A percentile compares a stretch with the other conserved stretches of the same genome.
Evolutionary conservation across 2,113 vertebrate genomes (phyloP).

Genomic region (Hemiscyllium ocellatum): DNA sequence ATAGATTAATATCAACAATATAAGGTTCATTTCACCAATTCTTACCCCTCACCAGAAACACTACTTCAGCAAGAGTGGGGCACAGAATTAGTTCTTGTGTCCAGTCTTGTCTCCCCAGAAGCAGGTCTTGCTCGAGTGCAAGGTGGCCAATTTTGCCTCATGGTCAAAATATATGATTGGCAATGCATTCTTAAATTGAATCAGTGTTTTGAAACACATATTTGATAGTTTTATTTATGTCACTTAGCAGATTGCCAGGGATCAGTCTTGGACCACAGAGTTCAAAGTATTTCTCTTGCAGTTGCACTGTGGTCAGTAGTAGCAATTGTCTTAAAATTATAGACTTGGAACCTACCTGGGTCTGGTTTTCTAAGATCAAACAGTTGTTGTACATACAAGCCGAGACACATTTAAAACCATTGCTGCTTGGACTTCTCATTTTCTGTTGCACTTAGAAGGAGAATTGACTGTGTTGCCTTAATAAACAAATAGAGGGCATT

Average conservation of each 20-base stretch:
- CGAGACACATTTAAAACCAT: not conserved
- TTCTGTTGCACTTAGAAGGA: not conserved
- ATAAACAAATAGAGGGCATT: not conserved
- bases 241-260: not conserved
- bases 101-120: not conserved
- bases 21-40: not conserved
- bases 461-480: not conserved
- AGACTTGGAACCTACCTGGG: not conserved
- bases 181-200: not conserved
- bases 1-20: not conserved
- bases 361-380: not conserved
- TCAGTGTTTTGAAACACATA: not conserved
- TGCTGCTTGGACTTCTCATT: not conserved
- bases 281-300: not conserved
- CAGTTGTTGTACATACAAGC: not conserved
- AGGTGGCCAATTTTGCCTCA: not conserved
- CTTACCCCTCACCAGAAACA: not conserved
- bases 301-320: not conserved
- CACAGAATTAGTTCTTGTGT: not conserved
- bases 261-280: not conserved
- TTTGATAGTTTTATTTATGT: not conserved
- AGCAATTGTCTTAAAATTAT: constrained; percentile 3
- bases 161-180: not conserved
- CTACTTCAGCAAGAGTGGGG: not conserved
- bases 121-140: not conserved